Percentiles rank a stretch among this genome's conserved stretches.
Conservation (phyloP, 1,140 invertebrate genomes). For the Heliconius melpomene region DNA sequence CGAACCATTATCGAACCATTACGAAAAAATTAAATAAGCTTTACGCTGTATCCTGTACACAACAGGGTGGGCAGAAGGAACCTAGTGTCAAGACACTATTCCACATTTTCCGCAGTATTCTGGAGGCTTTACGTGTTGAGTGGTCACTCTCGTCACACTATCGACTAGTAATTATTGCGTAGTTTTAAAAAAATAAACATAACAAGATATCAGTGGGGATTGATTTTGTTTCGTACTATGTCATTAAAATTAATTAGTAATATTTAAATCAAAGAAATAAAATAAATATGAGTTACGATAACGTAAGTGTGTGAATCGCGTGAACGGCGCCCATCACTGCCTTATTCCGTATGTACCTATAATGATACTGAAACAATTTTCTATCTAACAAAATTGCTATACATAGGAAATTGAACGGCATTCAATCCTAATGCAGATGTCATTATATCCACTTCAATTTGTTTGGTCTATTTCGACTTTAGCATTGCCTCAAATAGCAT, state of each 20-base stretch:
- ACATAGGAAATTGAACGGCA: conserved; percentile 41
- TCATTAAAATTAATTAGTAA: too few species aligned
- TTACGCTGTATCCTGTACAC: too few species aligned
- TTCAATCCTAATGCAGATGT: conserved; percentile 37
- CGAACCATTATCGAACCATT: too few species aligned
- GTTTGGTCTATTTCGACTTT: not conserved
- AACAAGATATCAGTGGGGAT: too few species aligned
- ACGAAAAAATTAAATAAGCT: too few species aligned
- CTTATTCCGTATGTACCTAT: conserved; percentile 50
- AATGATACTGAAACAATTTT: conserved; percentile 50
- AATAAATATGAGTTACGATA: not conserved
- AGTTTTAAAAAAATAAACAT: not conserved
- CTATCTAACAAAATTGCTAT: conserved; percentile 45
- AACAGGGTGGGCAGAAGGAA: too few species aligned
- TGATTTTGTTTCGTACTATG: not conserved
- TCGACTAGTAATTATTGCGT: too few species aligned
- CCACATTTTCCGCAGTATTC: too few species aligned
- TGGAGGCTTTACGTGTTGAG: too few species aligned
- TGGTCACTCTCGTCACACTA: too few species aligned
- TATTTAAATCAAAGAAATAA: not conserved
- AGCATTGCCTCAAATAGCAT: not conserved
- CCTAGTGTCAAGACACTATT: too few species aligned
- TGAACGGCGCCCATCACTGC: conserved; percentile 44
- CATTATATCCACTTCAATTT: conserved; percentile 17
- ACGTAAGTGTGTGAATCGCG: conserved; percentile 41